Conservation (phyloP, 2,797 vertebrate species). For the Tokudaia muenninki region DNA sequence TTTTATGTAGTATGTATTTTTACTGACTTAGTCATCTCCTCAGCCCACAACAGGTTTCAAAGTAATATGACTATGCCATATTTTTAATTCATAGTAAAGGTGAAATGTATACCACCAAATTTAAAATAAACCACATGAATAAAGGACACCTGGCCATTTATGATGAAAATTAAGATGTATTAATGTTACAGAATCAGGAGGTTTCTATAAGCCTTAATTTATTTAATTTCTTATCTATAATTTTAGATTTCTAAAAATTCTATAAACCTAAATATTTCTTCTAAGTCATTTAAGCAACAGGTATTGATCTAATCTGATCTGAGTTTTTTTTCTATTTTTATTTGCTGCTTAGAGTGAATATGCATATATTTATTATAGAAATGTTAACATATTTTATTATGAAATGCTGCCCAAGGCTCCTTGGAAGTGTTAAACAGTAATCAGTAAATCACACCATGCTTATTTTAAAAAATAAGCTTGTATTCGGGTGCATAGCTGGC, state of each 20-base stretch:
- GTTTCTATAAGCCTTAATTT: not conserved
- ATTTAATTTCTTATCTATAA: slow-evolving; percentile 17
- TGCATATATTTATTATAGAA: slow-evolving; percentile 38
- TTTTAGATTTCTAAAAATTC: slow-evolving; percentile 31
- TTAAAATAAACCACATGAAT: slow-evolving; percentile 39
- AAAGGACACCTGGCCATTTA: slow-evolving; percentile 17
- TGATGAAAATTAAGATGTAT: slow-evolving; percentile 20
- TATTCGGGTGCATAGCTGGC: not conserved
- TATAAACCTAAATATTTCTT: slow-evolving; percentile 14
- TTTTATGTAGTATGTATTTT: not conserved
- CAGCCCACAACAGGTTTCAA: not conserved
- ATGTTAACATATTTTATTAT: slow-evolving; percentile 52
- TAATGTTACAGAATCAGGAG: not conserved
- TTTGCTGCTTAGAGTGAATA: slow-evolving; percentile 19
- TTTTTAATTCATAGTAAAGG: not conserved
- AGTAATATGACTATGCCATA: not conserved
- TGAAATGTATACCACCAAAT: not conserved
- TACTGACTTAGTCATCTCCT: not conserved
- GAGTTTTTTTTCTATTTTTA: slow-evolving; percentile 17
- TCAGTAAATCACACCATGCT: not conserved
- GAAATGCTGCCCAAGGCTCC: not conserved
- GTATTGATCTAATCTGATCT: not conserved
- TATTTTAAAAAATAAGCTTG: not conserved
- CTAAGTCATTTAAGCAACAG: slow-evolving; percentile 18
- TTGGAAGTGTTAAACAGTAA: slow-evolving; percentile 18